A percentile compares a stretch with the other conserved stretches of the same genome.
These are phyloP conservation scores for Hypsibius dujardini DNA, from an alignment of 1,140 invertebrate genomes.

Conservation along the genomic window DNA sequence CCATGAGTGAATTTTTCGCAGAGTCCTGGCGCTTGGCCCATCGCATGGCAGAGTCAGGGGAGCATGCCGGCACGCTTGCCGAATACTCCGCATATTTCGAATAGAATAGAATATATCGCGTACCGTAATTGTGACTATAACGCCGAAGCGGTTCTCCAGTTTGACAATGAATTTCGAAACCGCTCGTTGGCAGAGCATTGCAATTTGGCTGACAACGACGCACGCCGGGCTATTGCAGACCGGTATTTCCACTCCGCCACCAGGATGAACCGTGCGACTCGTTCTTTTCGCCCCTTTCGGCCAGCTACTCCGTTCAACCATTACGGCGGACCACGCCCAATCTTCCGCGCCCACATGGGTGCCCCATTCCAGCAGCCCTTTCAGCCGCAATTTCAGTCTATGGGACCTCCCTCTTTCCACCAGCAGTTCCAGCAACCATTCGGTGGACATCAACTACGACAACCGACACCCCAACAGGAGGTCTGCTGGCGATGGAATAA, in stretches of 20 bases:
- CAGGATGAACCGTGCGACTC: too few relatives aligned
- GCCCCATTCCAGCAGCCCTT: too few relatives aligned
- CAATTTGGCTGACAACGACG: not conserved
- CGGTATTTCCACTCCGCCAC: not conserved
- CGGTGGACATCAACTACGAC: not conserved
- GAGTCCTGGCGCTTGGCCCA: too few relatives aligned
- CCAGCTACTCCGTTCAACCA: not conserved
- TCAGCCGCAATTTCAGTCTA: too few relatives aligned
- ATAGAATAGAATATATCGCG: not conserved
- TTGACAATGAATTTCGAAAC: slow-evolving; percentile 1
- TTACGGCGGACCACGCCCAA: not conserved
- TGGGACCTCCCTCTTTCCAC: too few relatives aligned
- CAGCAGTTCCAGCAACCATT: too few relatives aligned
- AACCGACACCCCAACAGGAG: not conserved
- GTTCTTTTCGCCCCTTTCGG: not conserved
- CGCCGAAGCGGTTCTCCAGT: not conserved
- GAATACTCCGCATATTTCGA: too few relatives aligned
- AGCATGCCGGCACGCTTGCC: too few relatives aligned
- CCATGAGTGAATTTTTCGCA: too few relatives aligned
- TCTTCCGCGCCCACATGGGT: not conserved
- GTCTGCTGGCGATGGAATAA: slow-evolving; percentile 1
- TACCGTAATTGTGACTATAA: not conserved
- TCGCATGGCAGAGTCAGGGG: too few relatives aligned
- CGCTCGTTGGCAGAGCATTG: not conserved
- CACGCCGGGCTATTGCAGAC: not conserved